Evolutionary conservation across 2,888 invertebrate genomes (phyloP).

Genomic region (Eupeodes luniger): DNA sequence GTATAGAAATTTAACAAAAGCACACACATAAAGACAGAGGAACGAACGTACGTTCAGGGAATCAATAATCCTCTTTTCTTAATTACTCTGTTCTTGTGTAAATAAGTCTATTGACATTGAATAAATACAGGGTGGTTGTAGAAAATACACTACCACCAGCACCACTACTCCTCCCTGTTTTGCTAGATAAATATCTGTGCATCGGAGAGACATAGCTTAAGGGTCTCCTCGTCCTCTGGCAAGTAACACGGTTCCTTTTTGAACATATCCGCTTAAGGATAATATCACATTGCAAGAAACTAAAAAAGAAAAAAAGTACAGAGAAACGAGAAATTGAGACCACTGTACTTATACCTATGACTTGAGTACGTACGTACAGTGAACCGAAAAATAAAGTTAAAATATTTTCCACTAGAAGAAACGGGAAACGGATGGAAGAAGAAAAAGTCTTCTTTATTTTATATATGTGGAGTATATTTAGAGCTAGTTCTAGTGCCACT

Average conservation of each 20-base stretch:
- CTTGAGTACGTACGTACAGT: constrained; percentile 6
- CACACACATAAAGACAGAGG: constrained; percentile 16
- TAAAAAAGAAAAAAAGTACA: background rate
- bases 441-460: constrained; percentile 8
- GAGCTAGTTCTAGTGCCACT: constrained; percentile 12
- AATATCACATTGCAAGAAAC: background rate
- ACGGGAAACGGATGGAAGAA: constrained; percentile 12
- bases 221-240: constrained; percentile 36
- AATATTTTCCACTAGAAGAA: constrained; percentile 33
- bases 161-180: background rate
- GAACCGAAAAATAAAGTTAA: constrained; percentile 67
- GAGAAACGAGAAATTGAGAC: constrained; percentile 34
- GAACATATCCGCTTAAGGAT: constrained; percentile 58
- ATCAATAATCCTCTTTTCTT: constrained; percentile 76
- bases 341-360: background rate
- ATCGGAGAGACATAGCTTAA: constrained; percentile 40
- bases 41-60: constrained; percentile 51
- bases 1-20: constrained; percentile 17
- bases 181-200: constrained; percentile 13
- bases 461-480: constrained; percentile 43
- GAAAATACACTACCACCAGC: background rate
- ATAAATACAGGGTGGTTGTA: constrained; percentile 58
- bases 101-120: constrained; percentile 76
- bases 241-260: constrained; percentile 56
- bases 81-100: constrained; percentile 76